Percentiles rank a stretch among this genome's conserved stretches.
Evolutionary conservation across 2,888 invertebrate genomes (phyloP).

Genomic region (Plebejus melissa): DNA sequence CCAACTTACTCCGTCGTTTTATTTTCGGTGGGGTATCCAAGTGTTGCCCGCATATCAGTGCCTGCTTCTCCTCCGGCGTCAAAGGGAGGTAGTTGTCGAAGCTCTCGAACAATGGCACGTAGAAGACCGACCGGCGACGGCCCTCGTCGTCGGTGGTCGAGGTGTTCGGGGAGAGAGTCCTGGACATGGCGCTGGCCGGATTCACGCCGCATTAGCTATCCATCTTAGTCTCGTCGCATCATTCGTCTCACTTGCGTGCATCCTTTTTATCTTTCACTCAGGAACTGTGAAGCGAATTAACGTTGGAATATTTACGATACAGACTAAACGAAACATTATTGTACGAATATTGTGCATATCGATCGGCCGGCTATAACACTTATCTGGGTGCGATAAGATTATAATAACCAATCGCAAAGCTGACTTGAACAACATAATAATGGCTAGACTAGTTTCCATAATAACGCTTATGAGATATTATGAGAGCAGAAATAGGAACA

Average conservation of each 20-base stretch:
- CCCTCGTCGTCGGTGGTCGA: constrained; percentile 69
- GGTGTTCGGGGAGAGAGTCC: constrained; percentile 56
- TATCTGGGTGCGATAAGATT: constrained; percentile 70
- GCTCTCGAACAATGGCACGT: constrained; percentile 83
- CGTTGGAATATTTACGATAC: constrained; percentile 49
- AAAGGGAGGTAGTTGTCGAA: constrained; percentile 79
- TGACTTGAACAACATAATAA: constrained; percentile 36
- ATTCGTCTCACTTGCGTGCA: constrained; percentile 61
- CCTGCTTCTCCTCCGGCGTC: constrained; percentile 68
- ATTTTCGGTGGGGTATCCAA: constrained; percentile 50
- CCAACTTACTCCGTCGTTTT: constrained; percentile 57
- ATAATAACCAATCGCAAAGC: constrained; percentile 53
- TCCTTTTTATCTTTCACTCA: constrained; percentile 50
- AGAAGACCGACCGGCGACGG: constrained; percentile 85
- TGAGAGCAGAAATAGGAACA: constrained; percentile 11
- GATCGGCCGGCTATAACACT: constrained; percentile 56
- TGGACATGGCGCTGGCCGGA: constrained; percentile 64
- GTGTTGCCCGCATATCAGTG: constrained; percentile 60
- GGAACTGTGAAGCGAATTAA: constrained; percentile 38
- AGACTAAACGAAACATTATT: constrained; percentile 25
- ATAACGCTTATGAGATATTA: not conserved
- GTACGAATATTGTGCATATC: constrained; percentile 39
- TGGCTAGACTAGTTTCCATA: not conserved
- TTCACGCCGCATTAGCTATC: constrained; percentile 62
- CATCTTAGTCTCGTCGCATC: constrained; percentile 57